These are phyloP conservation scores for Eilema depressum DNA, from an alignment of 2,888 invertebrate species.

Conservation along the genomic window DNA sequence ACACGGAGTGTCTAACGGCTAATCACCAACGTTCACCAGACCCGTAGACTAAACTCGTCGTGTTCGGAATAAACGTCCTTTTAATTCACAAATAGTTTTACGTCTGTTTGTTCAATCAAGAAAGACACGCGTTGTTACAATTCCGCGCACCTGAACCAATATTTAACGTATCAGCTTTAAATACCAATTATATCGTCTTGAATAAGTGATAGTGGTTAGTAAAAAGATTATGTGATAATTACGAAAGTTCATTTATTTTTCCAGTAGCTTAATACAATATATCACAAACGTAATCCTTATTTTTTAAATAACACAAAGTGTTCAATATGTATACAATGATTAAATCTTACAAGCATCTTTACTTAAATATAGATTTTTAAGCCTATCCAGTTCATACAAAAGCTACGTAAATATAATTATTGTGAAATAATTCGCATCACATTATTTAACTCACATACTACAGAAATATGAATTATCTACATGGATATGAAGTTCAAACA, in stretches of 20 bases:
- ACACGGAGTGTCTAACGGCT: conserved; percentile 37
- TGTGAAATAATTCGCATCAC: conserved; percentile 37
- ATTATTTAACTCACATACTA: neutral
- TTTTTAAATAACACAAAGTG: conserved; percentile 51
- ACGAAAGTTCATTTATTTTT: conserved; percentile 67
- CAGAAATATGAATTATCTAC: neutral
- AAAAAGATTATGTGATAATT: conserved; percentile 49
- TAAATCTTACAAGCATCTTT: conserved; percentile 31
- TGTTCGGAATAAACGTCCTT: conserved; percentile 27
- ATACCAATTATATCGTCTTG: conserved; percentile 42
- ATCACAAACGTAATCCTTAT: conserved; percentile 73
- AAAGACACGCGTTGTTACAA: conserved; percentile 55
- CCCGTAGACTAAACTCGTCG: conserved; percentile 44
- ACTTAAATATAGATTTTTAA: conserved; percentile 34
- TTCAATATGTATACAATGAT: conserved; percentile 30
- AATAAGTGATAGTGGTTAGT: conserved; percentile 40
- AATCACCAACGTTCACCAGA: conserved; percentile 39
- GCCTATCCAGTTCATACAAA: conserved; percentile 32
- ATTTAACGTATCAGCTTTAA: conserved; percentile 50
- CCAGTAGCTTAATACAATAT: conserved; percentile 65
- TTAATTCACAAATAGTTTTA: conserved; percentile 49
- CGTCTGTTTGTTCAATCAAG: conserved; percentile 57
- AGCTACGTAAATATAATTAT: conserved; percentile 38
- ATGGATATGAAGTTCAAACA: conserved; percentile 2
- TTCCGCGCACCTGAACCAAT: conserved; percentile 62